Conservation (phyloP, 1,140 invertebrate genomes). For the Tigriopus japonicus region DNA sequence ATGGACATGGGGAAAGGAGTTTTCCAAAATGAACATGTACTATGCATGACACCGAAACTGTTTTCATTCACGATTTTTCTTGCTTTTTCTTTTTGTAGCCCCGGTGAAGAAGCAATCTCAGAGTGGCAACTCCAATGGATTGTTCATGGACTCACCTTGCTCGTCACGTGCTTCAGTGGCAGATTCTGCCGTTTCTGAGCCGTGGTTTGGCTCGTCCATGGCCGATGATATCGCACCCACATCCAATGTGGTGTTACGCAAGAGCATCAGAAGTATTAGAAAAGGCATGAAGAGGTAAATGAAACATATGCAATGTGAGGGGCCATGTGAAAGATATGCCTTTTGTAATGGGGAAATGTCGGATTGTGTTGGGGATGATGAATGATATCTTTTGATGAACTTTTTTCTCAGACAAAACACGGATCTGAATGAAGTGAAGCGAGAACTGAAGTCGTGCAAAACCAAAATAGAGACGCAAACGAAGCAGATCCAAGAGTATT, state of each 20-base stretch:
- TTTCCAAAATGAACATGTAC: too few species aligned
- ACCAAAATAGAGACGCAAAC: conserved; percentile 46
- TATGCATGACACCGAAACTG: too few species aligned
- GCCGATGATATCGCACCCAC: conserved; percentile 36
- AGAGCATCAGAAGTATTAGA: conserved; percentile 63
- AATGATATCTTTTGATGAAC: too few species aligned
- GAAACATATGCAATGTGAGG: conserved; percentile 15
- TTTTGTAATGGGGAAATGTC: too few species aligned
- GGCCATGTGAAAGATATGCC: too few species aligned
- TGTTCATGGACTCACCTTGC: not conserved
- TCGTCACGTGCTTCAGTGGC: not conserved
- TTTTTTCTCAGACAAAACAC: conserved; percentile 43
- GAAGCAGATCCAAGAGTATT: conserved; percentile 61
- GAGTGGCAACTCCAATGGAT: too few species aligned
- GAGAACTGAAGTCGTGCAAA: conserved; percentile 55
- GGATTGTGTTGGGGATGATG: not conserved
- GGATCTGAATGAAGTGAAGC: conserved; percentile 42
- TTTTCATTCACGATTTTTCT: too few species aligned
- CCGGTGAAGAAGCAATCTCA: too few species aligned
- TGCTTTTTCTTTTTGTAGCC: too few species aligned
- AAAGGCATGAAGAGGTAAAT: conserved; percentile 54
- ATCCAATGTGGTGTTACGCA: conserved; percentile 59
- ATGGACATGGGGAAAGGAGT: too few species aligned
- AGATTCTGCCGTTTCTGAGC: conserved; percentile 26
- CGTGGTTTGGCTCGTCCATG: conserved; percentile 39